phyloP scores from a whole-genome alignment of 2,113 vertebrate genomes.

The Hassar affinis region DNA sequence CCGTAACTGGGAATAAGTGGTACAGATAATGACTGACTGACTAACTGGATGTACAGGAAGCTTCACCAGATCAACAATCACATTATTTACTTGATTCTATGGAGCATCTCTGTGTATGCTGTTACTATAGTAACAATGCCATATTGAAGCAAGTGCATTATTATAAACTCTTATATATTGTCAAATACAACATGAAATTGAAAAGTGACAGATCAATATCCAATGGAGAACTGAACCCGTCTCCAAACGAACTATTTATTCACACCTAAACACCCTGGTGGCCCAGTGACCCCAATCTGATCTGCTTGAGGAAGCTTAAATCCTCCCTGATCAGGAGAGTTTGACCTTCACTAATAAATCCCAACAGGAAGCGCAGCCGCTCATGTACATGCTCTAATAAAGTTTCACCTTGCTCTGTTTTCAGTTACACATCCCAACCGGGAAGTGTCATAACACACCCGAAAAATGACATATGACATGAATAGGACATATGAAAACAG shows the following conservation, averaged over 20 bases:
- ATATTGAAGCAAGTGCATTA: neutral
- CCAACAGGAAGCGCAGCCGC: slow-evolving; percentile 6
- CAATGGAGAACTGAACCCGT: neutral
- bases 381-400: neutral
- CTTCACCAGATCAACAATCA: neutral
- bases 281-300: slow-evolving; percentile 17
- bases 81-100: neutral
- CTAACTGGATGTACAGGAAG: no score
- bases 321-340: slow-evolving; percentile 5
- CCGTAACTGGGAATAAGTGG: no score
- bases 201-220: neutral
- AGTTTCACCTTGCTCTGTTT: neutral
- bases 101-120: neutral
- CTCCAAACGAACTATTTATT: slow-evolving; percentile 16
- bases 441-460: neutral
- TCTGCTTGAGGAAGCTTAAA: slow-evolving; percentile 6
- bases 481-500: neutral
- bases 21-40: no score
- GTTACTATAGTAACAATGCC: neutral
- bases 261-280: neutral
- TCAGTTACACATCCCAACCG: neutral
- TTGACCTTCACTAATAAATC: slow-evolving; percentile 31
- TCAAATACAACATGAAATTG: neutral
- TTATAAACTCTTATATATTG: neutral
- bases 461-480: no score